Evolutionary conservation across 2,113 vertebrate species (phyloP).

Genomic region (Zosterops hypoxanthus): DNA sequence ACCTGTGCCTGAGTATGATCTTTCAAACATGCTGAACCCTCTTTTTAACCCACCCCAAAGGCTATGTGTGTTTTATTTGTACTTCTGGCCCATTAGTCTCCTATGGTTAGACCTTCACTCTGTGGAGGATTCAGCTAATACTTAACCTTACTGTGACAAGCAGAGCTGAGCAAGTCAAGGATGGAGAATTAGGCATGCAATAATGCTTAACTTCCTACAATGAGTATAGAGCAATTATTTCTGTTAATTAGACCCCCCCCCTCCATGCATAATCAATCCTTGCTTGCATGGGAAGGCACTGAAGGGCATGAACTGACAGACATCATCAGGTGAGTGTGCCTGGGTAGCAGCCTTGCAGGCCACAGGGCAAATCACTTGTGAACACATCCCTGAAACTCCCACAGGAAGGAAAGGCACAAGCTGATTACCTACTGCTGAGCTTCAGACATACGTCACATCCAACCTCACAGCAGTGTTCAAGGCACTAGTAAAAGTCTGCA

Average conservation of each 20-base stretch:
- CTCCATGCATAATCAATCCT: background rate
- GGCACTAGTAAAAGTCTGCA: background rate
- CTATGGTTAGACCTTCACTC: background rate
- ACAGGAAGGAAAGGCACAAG: background rate
- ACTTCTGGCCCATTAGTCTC: background rate
- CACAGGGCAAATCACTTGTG: background rate
- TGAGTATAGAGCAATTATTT: background rate
- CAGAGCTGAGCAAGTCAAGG: background rate
- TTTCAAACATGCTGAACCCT: background rate
- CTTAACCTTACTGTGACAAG: background rate
- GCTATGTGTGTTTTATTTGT: background rate
- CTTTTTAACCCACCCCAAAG: background rate
- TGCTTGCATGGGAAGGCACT: background rate
- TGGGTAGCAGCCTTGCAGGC: background rate
- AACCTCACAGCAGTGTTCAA: background rate
- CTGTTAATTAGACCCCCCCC: background rate
- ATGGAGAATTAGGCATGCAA: background rate
- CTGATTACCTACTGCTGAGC: rapidly evolving
- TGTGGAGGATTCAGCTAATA: background rate
- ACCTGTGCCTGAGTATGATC: background rate
- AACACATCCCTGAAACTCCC: background rate
- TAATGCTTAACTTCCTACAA: background rate
- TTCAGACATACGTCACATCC: background rate
- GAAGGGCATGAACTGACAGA: background rate
- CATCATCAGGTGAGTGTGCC: background rate